Evolutionary conservation across 1,140 invertebrate species (phyloP).

Genomic region (Stratiolaelaps scimitus): DNA sequence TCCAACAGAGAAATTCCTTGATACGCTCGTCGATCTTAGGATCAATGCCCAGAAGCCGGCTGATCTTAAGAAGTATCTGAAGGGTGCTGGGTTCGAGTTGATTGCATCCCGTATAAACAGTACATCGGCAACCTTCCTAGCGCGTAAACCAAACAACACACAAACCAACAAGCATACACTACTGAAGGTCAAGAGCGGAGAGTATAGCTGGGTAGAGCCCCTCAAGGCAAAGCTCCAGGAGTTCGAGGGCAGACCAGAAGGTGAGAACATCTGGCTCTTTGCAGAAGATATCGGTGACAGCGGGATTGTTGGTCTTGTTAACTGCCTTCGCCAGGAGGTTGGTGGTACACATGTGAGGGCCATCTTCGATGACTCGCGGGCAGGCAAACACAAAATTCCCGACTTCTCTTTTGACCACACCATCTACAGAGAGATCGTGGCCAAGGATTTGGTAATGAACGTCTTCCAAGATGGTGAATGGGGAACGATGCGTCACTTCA

Average conservation of each 20-base stretch:
- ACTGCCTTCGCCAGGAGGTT: constrained; percentile 70
- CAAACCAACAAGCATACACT: not conserved
- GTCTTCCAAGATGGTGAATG: constrained; percentile 29
- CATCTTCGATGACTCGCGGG: constrained; percentile 29
- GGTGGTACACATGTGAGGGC: constrained; percentile 59
- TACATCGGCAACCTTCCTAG: not conserved
- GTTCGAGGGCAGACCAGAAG: constrained; percentile 27
- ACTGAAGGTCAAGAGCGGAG: not conserved
- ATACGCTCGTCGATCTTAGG: constrained; percentile 20
- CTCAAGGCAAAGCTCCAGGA: constrained; percentile 2
- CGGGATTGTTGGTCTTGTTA: constrained; percentile 72
- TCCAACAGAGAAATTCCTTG: constrained; percentile 34
- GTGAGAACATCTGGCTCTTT: constrained; percentile 35
- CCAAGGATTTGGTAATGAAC: constrained; percentile 38
- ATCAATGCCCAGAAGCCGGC: constrained; percentile 33
- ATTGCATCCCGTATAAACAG: constrained; percentile 41
- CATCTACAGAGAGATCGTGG: constrained; percentile 38
- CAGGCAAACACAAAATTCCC: not conserved
- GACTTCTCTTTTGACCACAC: constrained; percentile 30
- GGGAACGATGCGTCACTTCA: constrained; percentile 39
- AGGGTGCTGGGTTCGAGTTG: constrained; percentile 42
- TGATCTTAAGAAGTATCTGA: constrained; percentile 33
- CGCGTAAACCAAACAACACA: not conserved
- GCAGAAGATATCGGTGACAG: constrained; percentile 40
- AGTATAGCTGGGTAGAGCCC: constrained; percentile 4